phyloP scores from a whole-genome alignment of 1,140 invertebrate species.

The Matsumurasca onukii region DNA sequence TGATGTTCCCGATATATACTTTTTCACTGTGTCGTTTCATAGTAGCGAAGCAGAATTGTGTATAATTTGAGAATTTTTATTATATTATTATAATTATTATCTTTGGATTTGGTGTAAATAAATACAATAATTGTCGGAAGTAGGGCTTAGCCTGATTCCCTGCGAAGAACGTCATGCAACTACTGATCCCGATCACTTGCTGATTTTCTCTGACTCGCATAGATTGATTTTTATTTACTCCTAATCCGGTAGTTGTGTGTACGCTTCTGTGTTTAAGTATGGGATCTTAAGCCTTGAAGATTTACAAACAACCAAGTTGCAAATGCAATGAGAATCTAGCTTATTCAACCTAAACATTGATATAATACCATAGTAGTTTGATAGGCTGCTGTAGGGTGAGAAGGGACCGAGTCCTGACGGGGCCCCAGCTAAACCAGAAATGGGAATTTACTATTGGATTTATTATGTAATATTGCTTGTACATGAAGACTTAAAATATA shows the following conservation, averaged over 20 bases:
- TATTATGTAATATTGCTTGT: conserved; percentile 41
- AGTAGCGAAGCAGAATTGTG: conserved; percentile 29
- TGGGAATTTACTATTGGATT: conserved; percentile 36
- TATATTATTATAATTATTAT: conserved; percentile 33
- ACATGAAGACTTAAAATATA: conserved; percentile 43
- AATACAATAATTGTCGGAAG: conserved; percentile 22
- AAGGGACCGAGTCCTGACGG: conserved; percentile 21
- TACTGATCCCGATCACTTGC: conserved; percentile 12
- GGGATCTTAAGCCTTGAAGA: conserved; percentile 36
- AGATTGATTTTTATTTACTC: conserved; percentile 34
- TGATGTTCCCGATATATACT: conserved; percentile 33
- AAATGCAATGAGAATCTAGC: conserved; percentile 33
- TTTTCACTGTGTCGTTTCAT: conserved; percentile 28
- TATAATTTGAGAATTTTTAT: conserved; percentile 35
- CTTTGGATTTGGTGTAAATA: conserved; percentile 34
- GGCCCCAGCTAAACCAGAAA: conserved; percentile 25
- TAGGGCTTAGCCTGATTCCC: conserved; percentile 11
- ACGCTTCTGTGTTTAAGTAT: conserved; percentile 37
- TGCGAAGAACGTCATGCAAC: conserved; percentile 23
- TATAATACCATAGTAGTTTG: conserved; percentile 37
- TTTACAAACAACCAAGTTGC: conserved; percentile 21
- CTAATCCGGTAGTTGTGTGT: conserved; percentile 39
- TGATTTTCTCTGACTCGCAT: conserved; percentile 18
- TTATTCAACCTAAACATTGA: conserved; percentile 35
- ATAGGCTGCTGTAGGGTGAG: conserved; percentile 35